These are phyloP conservation scores for Leucania comma DNA, from an alignment of 2,888 invertebrate genomes.

Conservation along the genomic window DNA sequence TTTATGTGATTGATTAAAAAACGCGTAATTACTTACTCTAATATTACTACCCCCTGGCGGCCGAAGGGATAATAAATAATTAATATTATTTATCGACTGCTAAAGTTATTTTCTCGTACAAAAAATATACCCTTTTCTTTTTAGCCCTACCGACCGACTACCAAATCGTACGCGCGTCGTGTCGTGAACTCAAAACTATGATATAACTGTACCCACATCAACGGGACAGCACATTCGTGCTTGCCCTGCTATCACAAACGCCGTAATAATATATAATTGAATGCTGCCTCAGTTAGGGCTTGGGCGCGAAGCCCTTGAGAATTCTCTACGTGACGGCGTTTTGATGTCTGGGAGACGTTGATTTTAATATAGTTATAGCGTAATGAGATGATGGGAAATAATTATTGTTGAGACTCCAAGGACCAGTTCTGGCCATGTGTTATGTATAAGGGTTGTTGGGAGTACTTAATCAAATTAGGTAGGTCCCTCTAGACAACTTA, in stretches of 20 bases:
- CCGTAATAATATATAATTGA: slow-evolving; percentile 65
- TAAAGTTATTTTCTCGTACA: too few relatives aligned
- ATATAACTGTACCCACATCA: slow-evolving; percentile 64
- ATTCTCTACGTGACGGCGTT: slow-evolving; percentile 59
- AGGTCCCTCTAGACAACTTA: too few relatives aligned
- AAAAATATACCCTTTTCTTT: background rate
- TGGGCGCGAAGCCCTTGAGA: slow-evolving; percentile 60
- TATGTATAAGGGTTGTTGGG: too few relatives aligned
- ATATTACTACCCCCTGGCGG: too few relatives aligned
- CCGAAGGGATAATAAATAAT: too few relatives aligned
- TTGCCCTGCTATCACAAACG: slow-evolving; percentile 56
- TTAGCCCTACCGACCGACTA: slow-evolving; percentile 36
- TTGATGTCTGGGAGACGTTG: slow-evolving; percentile 9
- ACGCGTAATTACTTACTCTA: too few relatives aligned
- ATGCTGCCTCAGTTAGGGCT: slow-evolving; percentile 51
- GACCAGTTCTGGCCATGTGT: background rate
- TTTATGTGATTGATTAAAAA: too few relatives aligned
- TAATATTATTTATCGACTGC: too few relatives aligned
- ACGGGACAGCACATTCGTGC: slow-evolving; percentile 70
- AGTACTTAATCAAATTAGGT: too few relatives aligned
- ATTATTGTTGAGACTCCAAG: background rate
- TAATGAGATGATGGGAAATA: slow-evolving; percentile 1
- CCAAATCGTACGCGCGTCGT: slow-evolving; percentile 47
- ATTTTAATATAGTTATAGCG: background rate
- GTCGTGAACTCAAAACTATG: slow-evolving; percentile 50